These are phyloP conservation scores for Cossypha heuglini DNA, from an alignment of 2,797 vertebrate species.

Conservation along the genomic window DNA sequence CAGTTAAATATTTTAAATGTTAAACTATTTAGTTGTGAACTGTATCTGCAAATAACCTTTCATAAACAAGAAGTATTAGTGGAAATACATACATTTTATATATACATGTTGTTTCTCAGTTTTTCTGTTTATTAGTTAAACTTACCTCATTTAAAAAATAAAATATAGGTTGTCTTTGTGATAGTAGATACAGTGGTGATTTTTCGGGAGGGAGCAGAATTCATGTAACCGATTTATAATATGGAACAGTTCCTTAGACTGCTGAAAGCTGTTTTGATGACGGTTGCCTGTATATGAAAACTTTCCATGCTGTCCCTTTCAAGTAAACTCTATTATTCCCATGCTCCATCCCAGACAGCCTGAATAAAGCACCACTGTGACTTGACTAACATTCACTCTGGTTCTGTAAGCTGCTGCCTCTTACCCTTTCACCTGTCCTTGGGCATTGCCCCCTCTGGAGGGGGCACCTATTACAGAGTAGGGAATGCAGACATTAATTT, in stretches of 20 bases:
- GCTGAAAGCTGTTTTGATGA: neutral
- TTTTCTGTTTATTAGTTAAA: neutral
- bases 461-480: accelerated
- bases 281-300: neutral
- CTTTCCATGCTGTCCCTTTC: neutral
- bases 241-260: neutral
- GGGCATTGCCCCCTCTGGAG: neutral
- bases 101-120: neutral
- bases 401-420: neutral
- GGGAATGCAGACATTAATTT: accelerated
- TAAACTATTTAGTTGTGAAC: neutral
- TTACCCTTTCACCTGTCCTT: neutral
- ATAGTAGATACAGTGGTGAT: neutral
- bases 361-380: neutral
- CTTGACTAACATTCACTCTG: neutral
- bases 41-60: neutral
- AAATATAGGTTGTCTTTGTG: neutral
- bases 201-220: neutral
- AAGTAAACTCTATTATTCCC: neutral
- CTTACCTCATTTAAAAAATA: neutral
- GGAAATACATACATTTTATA: neutral
- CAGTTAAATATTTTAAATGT: neutral
- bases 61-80: neutral
- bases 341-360: neutral
- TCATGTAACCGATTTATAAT: neutral